Conservation (phyloP, 2,888 invertebrate species). For the Torymus texanus region DNA sequence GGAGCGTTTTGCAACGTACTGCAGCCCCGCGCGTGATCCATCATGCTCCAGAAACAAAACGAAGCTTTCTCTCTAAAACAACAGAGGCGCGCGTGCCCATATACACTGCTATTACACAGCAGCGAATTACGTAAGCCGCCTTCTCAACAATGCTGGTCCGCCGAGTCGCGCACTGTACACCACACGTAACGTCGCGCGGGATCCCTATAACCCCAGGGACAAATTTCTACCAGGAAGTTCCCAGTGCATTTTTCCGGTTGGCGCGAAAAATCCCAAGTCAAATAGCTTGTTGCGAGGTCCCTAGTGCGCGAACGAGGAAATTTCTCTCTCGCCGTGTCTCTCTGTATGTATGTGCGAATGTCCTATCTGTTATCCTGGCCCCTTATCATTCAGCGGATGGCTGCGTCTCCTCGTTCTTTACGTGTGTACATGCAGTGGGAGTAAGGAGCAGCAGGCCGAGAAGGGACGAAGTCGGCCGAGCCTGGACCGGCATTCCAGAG, state of each 20-base stretch:
- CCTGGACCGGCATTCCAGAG: conserved; percentile 67
- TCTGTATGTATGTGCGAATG: conserved; percentile 53
- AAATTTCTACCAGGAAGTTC: conserved; percentile 36
- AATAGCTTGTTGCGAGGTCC: no score
- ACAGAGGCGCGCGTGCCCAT: no score
- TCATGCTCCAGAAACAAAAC: conserved; percentile 21
- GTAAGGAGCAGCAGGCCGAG: background rate
- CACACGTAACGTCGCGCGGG: background rate
- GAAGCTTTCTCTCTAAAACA: conserved; percentile 9
- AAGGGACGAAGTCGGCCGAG: conserved; percentile 12
- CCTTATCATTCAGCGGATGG: conserved; percentile 67
- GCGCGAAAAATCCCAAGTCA: no score
- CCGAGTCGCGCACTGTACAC: no score
- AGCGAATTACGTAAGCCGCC: background rate
- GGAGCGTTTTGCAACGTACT: no score
- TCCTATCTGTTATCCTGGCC: conserved; percentile 72
- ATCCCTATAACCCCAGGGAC: conserved; percentile 2
- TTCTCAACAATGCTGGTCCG: no score
- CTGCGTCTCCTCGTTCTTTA: background rate
- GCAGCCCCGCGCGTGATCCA: background rate
- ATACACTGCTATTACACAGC: no score
- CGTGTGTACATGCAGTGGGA: conserved; percentile 8
- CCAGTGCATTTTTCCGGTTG: background rate
- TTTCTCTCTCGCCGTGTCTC: conserved; percentile 26
- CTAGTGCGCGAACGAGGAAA: background rate